Evolutionary conservation across 2,113 vertebrate genomes (phyloP).

Genomic region (Paedocypris sp.): DNA sequence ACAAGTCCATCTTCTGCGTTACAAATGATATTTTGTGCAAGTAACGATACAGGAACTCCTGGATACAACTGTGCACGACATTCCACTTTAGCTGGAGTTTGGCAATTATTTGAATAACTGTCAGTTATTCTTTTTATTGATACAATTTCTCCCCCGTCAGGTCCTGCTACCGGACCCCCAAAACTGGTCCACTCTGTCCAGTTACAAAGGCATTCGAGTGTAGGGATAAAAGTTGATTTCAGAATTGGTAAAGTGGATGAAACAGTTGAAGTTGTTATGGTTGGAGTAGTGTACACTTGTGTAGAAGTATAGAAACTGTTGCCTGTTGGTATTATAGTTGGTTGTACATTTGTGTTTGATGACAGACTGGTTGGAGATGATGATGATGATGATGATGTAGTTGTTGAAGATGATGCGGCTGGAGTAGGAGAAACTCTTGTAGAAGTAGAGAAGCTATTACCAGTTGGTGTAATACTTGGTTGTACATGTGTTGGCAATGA

Average conservation of each 20-base stretch:
- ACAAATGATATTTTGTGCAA: conserved; percentile 31
- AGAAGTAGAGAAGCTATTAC: background rate
- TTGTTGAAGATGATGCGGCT: background rate
- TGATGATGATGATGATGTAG: background rate
- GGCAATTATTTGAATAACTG: background rate
- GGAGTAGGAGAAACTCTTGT: background rate
- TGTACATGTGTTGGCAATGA: background rate
- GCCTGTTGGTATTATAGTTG: background rate
- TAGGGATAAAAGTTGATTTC: background rate
- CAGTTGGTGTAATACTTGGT: background rate
- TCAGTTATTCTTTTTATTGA: conserved; percentile 11
- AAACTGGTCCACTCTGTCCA: conserved; percentile 24
- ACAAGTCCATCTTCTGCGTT: conserved; percentile 20
- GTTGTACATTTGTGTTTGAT: background rate
- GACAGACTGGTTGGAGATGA: background rate
- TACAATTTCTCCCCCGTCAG: conserved; percentile 23
- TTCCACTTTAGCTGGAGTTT: background rate
- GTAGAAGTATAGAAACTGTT: background rate
- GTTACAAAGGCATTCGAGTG: background rate
- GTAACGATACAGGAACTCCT: background rate
- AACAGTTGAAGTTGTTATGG: background rate
- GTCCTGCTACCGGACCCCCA: conserved; percentile 1
- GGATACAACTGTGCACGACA: conserved; percentile 21
- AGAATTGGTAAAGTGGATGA: background rate
- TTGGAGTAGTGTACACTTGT: background rate